Conservation (phyloP, 2,797 vertebrate species). For the Telmatherina bonti region DNA sequence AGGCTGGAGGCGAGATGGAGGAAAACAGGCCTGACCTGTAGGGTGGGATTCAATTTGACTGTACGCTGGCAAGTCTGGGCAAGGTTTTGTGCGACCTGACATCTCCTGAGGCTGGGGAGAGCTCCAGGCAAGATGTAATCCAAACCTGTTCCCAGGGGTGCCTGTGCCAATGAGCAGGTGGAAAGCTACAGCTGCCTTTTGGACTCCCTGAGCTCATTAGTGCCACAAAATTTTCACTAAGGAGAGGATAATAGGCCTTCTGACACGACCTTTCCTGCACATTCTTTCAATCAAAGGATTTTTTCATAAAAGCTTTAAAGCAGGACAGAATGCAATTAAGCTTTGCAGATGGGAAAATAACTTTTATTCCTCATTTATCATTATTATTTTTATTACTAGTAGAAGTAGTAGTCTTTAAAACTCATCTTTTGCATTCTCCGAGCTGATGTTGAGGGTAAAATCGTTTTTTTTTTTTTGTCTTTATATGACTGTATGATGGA, state of each 20-base stretch:
- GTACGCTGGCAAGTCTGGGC: constrained; percentile 81
- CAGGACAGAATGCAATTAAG: not conserved
- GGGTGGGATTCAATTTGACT: constrained; percentile 68
- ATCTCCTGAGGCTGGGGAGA: constrained; percentile 50
- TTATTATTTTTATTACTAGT: too few relatives aligned
- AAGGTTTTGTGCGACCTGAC: constrained; percentile 56
- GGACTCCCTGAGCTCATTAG: constrained; percentile 62
- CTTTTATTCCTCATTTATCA: too few relatives aligned
- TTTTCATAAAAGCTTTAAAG: not conserved
- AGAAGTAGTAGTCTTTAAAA: not conserved
- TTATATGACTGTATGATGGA: not conserved
- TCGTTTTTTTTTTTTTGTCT: too few relatives aligned
- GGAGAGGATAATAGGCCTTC: constrained; percentile 30
- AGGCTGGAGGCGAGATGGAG: constrained; percentile 59
- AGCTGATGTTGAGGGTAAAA: too few relatives aligned
- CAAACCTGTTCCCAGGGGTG: constrained; percentile 55
- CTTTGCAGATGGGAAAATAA: too few relatives aligned
- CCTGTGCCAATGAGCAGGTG: constrained; percentile 65
- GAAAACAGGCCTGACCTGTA: constrained; percentile 80
- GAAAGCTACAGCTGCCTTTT: constrained; percentile 46
- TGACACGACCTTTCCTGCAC: constrained; percentile 59
- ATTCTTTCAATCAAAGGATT: constrained; percentile 40
- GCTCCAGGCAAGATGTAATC: constrained; percentile 55
- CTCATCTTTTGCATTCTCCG: too few relatives aligned
- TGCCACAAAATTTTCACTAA: constrained; percentile 22